These are phyloP conservation scores for Clupea harengus DNA, from an alignment of 2,113 vertebrate species.

Conservation along the genomic window DNA sequence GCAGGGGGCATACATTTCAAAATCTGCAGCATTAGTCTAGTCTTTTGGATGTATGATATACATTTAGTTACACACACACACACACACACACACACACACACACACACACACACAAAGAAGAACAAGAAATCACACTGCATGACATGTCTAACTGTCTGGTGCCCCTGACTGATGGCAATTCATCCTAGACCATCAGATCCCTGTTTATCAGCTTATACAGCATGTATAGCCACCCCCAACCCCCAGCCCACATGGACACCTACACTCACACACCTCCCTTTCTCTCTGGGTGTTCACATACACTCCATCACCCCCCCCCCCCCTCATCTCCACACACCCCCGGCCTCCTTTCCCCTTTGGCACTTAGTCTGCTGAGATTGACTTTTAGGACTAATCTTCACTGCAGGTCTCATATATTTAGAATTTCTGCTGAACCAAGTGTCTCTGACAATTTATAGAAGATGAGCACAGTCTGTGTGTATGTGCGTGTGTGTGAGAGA, in stretches of 20 bases:
- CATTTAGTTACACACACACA: background rate
- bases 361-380: constrained; percentile 45
- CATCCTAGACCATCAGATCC: constrained; percentile 22
- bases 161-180: constrained; percentile 35
- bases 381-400: constrained; percentile 50
- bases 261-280: background rate
- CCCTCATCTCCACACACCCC: background rate
- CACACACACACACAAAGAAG: background rate
- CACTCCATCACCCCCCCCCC: constrained; percentile 2
- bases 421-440: constrained; percentile 58
- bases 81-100: background rate
- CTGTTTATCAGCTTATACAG: constrained; percentile 27
- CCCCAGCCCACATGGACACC: background rate
- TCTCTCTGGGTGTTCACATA: background rate
- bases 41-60: too few relatives aligned
- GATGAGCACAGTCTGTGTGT: constrained; percentile 21
- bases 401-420: constrained; percentile 46
- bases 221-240: background rate
- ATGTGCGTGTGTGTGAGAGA: too few relatives aligned
- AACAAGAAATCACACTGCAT: background rate
- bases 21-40: too few relatives aligned
- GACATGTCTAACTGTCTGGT: constrained; percentile 39
- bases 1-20: too few relatives aligned
- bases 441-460: constrained; percentile 53
- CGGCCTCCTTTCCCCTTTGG: background rate